These are phyloP conservation scores for Ophioninae sp. DNA, from an alignment of 2,888 invertebrate genomes.

Conservation along the genomic window DNA sequence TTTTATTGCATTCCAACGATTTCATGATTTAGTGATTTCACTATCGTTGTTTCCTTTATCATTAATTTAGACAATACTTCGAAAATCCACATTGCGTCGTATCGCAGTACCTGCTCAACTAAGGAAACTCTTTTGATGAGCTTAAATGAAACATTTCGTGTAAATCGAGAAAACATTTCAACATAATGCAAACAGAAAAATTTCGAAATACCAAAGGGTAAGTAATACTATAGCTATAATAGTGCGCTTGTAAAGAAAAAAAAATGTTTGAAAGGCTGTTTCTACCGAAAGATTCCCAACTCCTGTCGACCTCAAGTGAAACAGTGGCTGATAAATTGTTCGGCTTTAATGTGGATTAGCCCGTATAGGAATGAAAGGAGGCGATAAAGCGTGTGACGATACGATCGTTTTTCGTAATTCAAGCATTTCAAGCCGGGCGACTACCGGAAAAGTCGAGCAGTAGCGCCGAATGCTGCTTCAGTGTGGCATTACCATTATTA, in stretches of 20 bases:
- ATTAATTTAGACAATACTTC: background rate
- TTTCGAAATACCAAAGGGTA: background rate
- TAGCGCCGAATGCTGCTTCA: conserved; percentile 43
- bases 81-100: background rate
- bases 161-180: background rate
- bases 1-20: background rate
- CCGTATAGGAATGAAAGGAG: conserved; percentile 15
- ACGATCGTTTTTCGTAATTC: conserved; percentile 76
- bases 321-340: background rate
- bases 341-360: background rate
- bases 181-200: background rate
- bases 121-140: background rate
- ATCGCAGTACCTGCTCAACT: background rate
- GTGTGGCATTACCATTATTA: conserved; percentile 79
- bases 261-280: background rate
- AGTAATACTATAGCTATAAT: background rate
- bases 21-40: background rate
- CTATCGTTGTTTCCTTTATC: background rate
- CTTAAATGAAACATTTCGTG: background rate
- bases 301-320: background rate
- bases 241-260: background rate
- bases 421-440: conserved; percentile 63
- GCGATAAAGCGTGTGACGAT: conserved; percentile 48
- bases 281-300: background rate
- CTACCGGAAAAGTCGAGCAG: conserved; percentile 52